Base-by-base conservation (phyloP, 2,888 invertebrate species). In the Thecophora atra region DNA sequence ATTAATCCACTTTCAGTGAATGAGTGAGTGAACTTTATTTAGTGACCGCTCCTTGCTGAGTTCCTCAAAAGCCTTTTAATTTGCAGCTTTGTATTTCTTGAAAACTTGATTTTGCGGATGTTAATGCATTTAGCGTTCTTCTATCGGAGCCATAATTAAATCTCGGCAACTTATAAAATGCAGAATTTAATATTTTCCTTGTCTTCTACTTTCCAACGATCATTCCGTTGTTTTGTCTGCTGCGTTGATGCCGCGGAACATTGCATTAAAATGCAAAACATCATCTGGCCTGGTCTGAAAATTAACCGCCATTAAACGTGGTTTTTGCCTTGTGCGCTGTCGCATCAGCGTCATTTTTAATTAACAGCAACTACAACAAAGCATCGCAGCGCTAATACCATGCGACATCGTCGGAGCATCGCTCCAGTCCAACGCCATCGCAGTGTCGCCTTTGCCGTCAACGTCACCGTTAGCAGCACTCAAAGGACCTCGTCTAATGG, bases 261-360 rank as follows among this genome's bases (percentile, higher is more conserved):
- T n/a, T 17, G 26, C 58, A 58, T 58, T 58, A 3, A 58, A 15
- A 64, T 64, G 64, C 26, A 44, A 47, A 64, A 64, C 42, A 37
- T 37, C 37, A 19, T 2, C 37, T 42, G 37, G 24, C n/a, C 47
- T 11, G 26, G 28, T 58, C 28, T 28, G 24, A 37, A 21, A 51
- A 52, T 63, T 71, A 71, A 71, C 71, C 71, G 71, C 66, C 66
- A 66, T 71, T 71, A 71, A 66, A 66, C 66, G 66, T 60, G 30
- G 56, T 66, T 65, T 42, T 58, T 28, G 26, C 30, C 26, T 56
- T 54, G 44, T 42, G 19, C 47, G 37, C 24, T 44, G 60, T 58
- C 19, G 54, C 51, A 65, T 19, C 58, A 26, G 58, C 63, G 60
- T 71, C 65, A 71, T 56, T 71, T 71, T 66, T 66, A 71, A 71